phyloP scores from a whole-genome alignment of 2,888 invertebrate species.

The Nymphalis c-album region DNA sequence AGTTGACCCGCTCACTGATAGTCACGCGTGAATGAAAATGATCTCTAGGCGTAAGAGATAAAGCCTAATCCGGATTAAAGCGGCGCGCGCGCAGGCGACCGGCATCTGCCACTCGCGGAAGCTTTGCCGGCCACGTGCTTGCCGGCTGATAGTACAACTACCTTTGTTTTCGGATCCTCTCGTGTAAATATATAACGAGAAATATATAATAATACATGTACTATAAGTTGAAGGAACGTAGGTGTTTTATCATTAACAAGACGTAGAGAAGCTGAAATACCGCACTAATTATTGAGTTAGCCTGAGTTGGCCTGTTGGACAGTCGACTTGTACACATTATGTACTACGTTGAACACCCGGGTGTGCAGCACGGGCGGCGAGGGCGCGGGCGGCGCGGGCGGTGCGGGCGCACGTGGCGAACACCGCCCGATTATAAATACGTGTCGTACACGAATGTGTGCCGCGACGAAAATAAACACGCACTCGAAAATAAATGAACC shows the following conservation, averaged over 20 bases:
- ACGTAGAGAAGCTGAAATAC: no score
- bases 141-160: neutral
- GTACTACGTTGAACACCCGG: neutral
- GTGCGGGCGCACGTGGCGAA: conserved; percentile 24
- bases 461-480: conserved; percentile 33
- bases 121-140: conserved; percentile 36
- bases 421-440: conserved; percentile 34
- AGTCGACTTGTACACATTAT: conserved; percentile 1
- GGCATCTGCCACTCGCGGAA: conserved; percentile 25
- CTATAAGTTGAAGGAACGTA: no score
- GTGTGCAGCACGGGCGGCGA: neutral
- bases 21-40: conserved; percentile 14
- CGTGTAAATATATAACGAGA: no score
- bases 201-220: no score
- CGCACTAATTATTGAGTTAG: no score
- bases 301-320: no score
- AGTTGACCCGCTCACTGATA: conserved; percentile 42
- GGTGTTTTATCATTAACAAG: no score
- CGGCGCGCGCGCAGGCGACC: conserved; percentile 9
- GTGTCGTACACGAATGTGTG: conserved; percentile 31
- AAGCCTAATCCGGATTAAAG: conserved; percentile 20
- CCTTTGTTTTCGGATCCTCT: neutral
- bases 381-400: neutral
- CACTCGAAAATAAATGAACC: conserved; percentile 30
- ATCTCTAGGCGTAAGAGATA: conserved; percentile 19